Conservation (phyloP, 2,113 vertebrate species). For the Ptilorrhoa leucosticta region DNA sequence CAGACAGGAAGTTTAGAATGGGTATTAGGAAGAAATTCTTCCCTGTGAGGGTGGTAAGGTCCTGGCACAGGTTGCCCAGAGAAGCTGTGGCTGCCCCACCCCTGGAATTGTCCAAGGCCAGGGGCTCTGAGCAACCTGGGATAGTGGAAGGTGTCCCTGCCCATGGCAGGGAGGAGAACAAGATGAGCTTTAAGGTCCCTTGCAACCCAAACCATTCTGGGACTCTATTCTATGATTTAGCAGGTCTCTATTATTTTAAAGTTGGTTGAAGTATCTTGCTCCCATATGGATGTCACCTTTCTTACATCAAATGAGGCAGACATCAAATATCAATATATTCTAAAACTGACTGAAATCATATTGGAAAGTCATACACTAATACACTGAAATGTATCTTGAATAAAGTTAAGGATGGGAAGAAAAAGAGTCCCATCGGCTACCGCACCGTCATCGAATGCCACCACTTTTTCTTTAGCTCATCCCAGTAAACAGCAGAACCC, state of each 20-base stretch:
- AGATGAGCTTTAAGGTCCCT: background rate
- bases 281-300: background rate
- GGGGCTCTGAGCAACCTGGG: background rate
- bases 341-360: background rate
- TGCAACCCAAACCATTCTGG: background rate
- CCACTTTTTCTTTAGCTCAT: background rate
- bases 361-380: background rate
- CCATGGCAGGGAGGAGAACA: no score
- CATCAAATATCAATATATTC: background rate
- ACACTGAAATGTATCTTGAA: background rate
- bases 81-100: background rate
- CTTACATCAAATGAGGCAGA: background rate
- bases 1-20: background rate
- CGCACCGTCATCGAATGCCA: background rate
- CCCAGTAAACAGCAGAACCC: background rate
- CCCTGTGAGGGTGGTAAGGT: background rate
- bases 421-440: background rate
- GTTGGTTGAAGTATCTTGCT: background rate
- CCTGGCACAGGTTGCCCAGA: background rate
- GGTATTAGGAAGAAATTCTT: accelerated
- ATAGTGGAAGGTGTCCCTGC: background rate
- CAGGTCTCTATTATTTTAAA: background rate
- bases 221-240: background rate
- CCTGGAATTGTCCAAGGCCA: accelerated
- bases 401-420: background rate